Evolutionary conservation across 1,140 invertebrate genomes (phyloP), one percentile per base, ranked within the genome.

Genomic region (Melitaea cinxia): DNA sequence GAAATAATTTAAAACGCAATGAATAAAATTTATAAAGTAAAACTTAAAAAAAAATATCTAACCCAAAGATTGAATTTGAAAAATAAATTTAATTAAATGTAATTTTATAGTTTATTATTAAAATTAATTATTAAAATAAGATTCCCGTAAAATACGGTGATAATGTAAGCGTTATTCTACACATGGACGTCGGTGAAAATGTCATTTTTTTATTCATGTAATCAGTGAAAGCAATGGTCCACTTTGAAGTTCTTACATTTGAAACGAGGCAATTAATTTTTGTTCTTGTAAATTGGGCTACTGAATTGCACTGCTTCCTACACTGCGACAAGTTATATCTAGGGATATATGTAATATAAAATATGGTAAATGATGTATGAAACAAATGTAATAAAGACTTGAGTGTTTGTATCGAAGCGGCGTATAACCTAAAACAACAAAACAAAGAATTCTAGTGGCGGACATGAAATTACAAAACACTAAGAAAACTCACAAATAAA

Each of bases 361-460:
- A 59, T 21, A 81, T 21, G 33, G 72, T 72, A 45, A 86, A 70
- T 17, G 73, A 80, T 61, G 84, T 76, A 35, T 83, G 78, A 54
- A 86, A 58, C 57, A 73, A 67, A 57, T 62, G 67, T 60, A 85
- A 75, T 49, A 85, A 57, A 45, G 76, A 80, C 65, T 87, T 85
- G 67, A 85, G 69, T 75, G 78, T 73, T 63, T 80, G 59, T 77
- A 88, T 73, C 70, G 85, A 81, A 57, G 81, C 77, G 82, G 66
- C 72, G 85, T 87, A 81, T 73, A 88, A 91, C 88, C 88, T 91
- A 91, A 86, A 91, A 91, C 88, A 90, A 89, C 75, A 88, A 78
- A 83, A 47, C 77, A 82, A 72, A 33, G 12, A 71, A 70, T n/a
- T 12, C 42, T 47, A 47, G 9, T 47, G 42, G 42, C n/a, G 42